Evolutionary conservation across 35 echinoderm and acorn worm genomes (phyloP), one percentile per base, ranked within the genome.

Genomic region (Diadema setosum): DNA sequence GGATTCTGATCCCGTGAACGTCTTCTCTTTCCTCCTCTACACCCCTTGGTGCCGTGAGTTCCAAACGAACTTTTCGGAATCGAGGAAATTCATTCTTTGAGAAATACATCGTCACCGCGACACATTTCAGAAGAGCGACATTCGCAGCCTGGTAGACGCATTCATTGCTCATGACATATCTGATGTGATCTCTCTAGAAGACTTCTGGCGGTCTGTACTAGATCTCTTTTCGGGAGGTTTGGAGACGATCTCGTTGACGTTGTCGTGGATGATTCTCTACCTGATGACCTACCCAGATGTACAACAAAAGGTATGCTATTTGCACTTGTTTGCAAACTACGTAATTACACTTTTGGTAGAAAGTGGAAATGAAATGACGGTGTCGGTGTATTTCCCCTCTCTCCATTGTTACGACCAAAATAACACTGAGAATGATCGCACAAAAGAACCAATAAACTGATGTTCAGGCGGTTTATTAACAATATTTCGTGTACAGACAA

Each of bases 221-320:
- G 83, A 85, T 34, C 44, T 85, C 6, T 85, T 85, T 36, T 36
- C 58, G 5, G 83, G 33, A 20, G 83, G 83, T 4, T 64, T 58
- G 6, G 83, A 85, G 35, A 85, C 83, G 11, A 85, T 58, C 17
- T 2, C 83, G 23, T 29, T 31, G 9, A 42, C 44, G 9, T 33
- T 36, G 23, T 36, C 52, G 45, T 85, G 83, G 83, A 58, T 34
- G 14, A 42, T 85, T 12, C 57, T 85, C 48, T 85, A 85, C 58
- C 34, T 85, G 26, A 35, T 34, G 12, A 7, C 24, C 14, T 58
- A 85, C 11, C 48, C 46, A 39, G 31, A 85, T 42, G 83, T 85
- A 34, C 83, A 85, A 25, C 17, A 8, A 11, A 85, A 85, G 59
- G 83, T 64, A n/a, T n/a, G n/a, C n/a, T n/a, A n/a, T n/a, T n/a